Percentiles rank a stretch among this genome's conserved stretches.
Conservation (phyloP, 2,888 invertebrate species). For the Calephelis perditalis region DNA sequence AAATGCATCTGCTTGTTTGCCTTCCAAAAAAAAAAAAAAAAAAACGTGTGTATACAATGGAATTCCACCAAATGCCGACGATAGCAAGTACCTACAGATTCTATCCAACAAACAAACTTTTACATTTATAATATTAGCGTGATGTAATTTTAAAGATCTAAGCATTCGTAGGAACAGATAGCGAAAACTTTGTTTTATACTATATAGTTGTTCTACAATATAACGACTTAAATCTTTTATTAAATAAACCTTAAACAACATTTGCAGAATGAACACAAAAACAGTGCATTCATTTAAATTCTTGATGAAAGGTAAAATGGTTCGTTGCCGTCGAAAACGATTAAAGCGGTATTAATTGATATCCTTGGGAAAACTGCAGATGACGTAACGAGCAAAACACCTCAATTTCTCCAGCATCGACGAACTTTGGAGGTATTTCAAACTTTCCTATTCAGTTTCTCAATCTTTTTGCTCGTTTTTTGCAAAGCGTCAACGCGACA, state of each 20-base stretch:
- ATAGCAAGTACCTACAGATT: too few species aligned
- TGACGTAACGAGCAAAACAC: slow-evolving; percentile 39
- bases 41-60: too few species aligned
- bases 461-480: neutral
- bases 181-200: slow-evolving; percentile 37
- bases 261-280: neutral
- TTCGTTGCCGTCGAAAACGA: slow-evolving; percentile 26
- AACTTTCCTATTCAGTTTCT: neutral
- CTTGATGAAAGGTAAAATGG: slow-evolving; percentile 37
- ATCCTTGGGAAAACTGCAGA: slow-evolving; percentile 58
- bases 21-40: too few species aligned
- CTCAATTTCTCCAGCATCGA: slow-evolving; percentile 26
- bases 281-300: slow-evolving; percentile 36
- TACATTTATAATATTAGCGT: too few species aligned
- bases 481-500: too few species aligned
- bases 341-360: slow-evolving; percentile 51
- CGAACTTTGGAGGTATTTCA: slow-evolving; percentile 2
- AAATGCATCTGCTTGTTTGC: too few species aligned
- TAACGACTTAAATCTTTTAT: too few species aligned
- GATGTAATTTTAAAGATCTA: too few species aligned
- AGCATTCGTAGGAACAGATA: slow-evolving; percentile 31
- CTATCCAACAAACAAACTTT: too few species aligned
- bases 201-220: neutral
- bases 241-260: neutral
- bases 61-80: too few species aligned